phyloP scores from a whole-genome alignment of 1,140 invertebrate genomes.

The Marisa cornuarietis region DNA sequence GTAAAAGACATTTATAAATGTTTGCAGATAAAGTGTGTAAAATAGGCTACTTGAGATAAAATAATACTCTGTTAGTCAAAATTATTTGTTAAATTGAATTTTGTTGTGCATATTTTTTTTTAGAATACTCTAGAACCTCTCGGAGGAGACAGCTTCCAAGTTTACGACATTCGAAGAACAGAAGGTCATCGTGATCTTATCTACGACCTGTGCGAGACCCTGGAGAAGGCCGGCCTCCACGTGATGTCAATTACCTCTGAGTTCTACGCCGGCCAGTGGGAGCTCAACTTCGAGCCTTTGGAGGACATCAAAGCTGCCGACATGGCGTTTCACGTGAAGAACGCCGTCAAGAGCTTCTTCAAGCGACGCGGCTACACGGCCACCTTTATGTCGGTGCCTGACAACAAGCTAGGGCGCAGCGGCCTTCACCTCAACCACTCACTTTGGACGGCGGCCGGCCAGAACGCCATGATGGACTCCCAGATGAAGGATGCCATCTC shows the following conservation, averaged over 20 bases:
- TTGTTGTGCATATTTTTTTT: background rate
- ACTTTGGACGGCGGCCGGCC: conserved; percentile 24
- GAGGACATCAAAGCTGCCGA: conserved; percentile 15
- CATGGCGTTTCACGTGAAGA: conserved; percentile 10
- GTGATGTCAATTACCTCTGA: conserved; percentile 7
- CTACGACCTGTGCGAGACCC: conserved; percentile 6
- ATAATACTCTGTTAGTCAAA: too few species aligned
- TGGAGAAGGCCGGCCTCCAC: background rate
- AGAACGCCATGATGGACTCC: conserved; percentile 29
- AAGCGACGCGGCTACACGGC: conserved; percentile 15
- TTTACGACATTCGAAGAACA: background rate
- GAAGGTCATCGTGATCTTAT: background rate
- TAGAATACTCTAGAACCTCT: background rate
- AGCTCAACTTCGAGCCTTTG: conserved; percentile 1
- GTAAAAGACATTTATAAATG: background rate
- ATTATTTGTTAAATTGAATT: too few species aligned
- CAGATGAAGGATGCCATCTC: conserved; percentile 23
- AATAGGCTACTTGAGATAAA: too few species aligned
- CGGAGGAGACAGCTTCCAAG: background rate
- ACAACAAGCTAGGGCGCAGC: conserved; percentile 8
- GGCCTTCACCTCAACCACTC: conserved; percentile 39
- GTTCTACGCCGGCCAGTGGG: conserved; percentile 16
- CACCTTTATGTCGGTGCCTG: conserved; percentile 38
- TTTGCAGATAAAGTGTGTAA: too few species aligned
- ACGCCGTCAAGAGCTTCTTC: conserved; percentile 13